Conservation (phyloP, 2,888 invertebrate genomes). For the Macaria notata region DNA sequence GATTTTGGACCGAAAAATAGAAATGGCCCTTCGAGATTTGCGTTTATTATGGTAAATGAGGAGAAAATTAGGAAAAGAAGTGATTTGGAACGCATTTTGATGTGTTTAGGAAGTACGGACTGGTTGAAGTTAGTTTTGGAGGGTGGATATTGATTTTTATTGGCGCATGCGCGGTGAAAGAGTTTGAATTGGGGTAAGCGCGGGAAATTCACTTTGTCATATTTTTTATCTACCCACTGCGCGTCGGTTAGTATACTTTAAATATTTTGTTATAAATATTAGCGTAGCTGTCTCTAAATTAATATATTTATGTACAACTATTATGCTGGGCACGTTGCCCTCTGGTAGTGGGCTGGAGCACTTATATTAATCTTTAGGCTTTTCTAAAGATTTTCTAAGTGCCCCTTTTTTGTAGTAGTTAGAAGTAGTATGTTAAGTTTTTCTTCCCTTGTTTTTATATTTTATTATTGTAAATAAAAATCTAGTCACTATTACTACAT, state of each 20-base stretch:
- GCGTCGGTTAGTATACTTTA: not conserved
- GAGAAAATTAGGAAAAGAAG: constrained; percentile 34
- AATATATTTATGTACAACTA: too few relatives aligned
- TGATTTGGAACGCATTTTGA: constrained; percentile 27
- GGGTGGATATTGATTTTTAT: constrained; percentile 28
- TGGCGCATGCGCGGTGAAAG: constrained; percentile 29
- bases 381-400: too few relatives aligned
- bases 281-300: too few relatives aligned
- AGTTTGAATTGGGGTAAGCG: constrained; percentile 1
- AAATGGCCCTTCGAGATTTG: constrained; percentile 82
- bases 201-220: not conserved
- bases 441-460: too few relatives aligned
- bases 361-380: too few relatives aligned
- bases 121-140: not conserved
- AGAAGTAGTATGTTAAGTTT: too few relatives aligned
- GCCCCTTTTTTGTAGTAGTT: too few relatives aligned
- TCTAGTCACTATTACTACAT: too few relatives aligned
- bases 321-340: too few relatives aligned
- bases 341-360: too few relatives aligned
- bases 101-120: constrained; percentile 11
- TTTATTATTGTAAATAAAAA: too few relatives aligned
- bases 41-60: constrained; percentile 45
- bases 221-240: not conserved
- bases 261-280: not conserved
- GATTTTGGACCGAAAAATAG: constrained; percentile 82